Conservation (phyloP, 2,888 invertebrate genomes). For the Macrosoma leucophasiata region DNA sequence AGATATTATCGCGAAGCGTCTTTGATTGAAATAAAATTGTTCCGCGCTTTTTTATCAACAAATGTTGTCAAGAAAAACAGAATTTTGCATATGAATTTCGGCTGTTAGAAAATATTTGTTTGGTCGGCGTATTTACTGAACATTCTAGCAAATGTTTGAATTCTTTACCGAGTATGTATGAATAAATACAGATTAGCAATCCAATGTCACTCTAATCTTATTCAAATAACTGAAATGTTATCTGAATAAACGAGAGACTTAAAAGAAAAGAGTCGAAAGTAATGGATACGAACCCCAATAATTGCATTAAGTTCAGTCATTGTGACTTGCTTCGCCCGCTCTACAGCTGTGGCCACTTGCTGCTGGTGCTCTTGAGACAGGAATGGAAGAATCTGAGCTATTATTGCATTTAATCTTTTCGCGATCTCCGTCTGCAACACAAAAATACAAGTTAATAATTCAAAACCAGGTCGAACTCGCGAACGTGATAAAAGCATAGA, state of each 20-base stretch:
- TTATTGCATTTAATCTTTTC: slow-evolving; percentile 94
- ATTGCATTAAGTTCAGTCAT: slow-evolving; percentile 96
- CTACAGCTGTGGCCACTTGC: slow-evolving; percentile 94
- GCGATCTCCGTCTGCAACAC: slow-evolving; percentile 93
- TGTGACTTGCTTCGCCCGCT: slow-evolving; percentile 95
- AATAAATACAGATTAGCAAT: too few species aligned
- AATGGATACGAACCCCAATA: slow-evolving; percentile 90
- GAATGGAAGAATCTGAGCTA: slow-evolving; percentile 95
- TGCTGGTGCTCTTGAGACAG: slow-evolving; percentile 94
- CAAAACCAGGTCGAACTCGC: too few species aligned
- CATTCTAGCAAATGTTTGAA: neutral
- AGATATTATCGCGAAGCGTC: too few species aligned
- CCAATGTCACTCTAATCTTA: too few species aligned
- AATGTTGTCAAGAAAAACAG: too few species aligned
- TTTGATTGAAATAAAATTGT: too few species aligned
- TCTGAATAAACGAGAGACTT: slow-evolving; percentile 8
- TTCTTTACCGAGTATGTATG: too few species aligned
- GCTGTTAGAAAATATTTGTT: slow-evolving; percentile 1
- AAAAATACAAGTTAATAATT: slow-evolving; percentile 27
- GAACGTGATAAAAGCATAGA: too few species aligned
- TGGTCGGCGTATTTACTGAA: neutral
- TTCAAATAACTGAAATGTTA: too few species aligned
- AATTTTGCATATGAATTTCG: too few species aligned
- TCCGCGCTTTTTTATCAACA: too few species aligned
- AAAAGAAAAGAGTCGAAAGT: too few species aligned